Evolutionary conservation across 2,113 vertebrate species (phyloP), one percentile per base, ranked within the genome.

Genomic region (Vidua chalybeata): DNA sequence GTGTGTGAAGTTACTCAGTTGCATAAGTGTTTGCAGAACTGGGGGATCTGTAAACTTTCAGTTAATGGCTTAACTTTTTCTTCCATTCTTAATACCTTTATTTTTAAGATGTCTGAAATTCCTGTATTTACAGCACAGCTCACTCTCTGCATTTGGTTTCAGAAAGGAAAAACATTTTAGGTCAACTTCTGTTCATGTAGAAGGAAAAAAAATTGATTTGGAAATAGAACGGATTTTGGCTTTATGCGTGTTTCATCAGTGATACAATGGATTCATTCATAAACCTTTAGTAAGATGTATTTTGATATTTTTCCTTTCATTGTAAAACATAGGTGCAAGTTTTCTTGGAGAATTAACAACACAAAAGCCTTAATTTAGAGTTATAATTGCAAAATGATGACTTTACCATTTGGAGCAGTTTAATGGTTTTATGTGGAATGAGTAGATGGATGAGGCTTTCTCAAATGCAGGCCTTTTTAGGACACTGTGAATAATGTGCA

Each of bases 361-460:
- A 88, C 67, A 79, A 81, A 76, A 79, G 71, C 77, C 91, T 90
- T 96, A 93, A 79, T 74, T 95, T 93, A 84, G 68, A 89, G 15
- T 75, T 90, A 28, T 64, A 92, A 95, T 97, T 97, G 87, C 26
- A 75, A 89, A 85, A 79, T 80, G 82, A 84, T 95, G 93, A 95
- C 93, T 72, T 97, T 59, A 96, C 72, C 14, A 22, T 73, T 79
- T 0, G 6, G 71, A 52, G 21, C 26, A 56, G 52, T 71, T 90
- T 51, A 94, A 95, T 97, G 76, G 83, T 90, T 97, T 94, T 96
- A 49, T 52, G 18, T 94, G 80, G 74, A 94, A 52, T 7, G 21
- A 54, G 90, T 68, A 96, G 89, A 75, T 0, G 1, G 79, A 69
- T 69, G 62, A 89, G 27, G 55, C 78, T 84, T 90, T 67, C 43